Conservation (phyloP, 2,888 invertebrate genomes). For the Agriopis aurantiaria region DNA sequence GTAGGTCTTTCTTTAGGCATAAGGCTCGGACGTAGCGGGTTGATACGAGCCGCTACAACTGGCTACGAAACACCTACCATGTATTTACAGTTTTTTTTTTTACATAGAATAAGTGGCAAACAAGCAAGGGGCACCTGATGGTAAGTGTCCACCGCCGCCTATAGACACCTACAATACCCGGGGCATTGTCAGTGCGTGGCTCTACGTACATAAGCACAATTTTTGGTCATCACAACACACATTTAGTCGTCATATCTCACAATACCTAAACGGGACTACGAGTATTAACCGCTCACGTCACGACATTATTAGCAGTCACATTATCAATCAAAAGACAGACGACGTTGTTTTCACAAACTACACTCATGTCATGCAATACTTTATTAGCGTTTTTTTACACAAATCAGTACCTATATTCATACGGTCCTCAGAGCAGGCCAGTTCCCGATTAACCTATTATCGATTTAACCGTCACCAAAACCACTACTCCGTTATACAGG, state of each 20-base stretch:
- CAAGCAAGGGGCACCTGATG: no score
- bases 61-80: not conserved
- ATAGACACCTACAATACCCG: no score
- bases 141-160: no score
- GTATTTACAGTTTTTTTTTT: no score
- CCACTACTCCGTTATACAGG: conserved; percentile 21
- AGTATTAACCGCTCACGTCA: not conserved
- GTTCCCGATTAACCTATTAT: conserved; percentile 39
- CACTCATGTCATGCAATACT: not conserved
- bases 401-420: not conserved
- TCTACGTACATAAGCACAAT: not conserved
- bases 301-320: not conserved
- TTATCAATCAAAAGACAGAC: not conserved
- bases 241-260: not conserved
- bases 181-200: no score
- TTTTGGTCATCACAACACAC: not conserved
- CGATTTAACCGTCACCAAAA: conserved; percentile 44
- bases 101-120: no score
- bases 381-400: not conserved
- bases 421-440: conserved; percentile 9
- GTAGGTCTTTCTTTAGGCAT: no score
- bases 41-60: not conserved
- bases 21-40: not conserved
- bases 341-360: not conserved
- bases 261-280: not conserved